Base-by-base conservation (phyloP, 2,888 invertebrate genomes). In the Papilio gigon region DNA sequence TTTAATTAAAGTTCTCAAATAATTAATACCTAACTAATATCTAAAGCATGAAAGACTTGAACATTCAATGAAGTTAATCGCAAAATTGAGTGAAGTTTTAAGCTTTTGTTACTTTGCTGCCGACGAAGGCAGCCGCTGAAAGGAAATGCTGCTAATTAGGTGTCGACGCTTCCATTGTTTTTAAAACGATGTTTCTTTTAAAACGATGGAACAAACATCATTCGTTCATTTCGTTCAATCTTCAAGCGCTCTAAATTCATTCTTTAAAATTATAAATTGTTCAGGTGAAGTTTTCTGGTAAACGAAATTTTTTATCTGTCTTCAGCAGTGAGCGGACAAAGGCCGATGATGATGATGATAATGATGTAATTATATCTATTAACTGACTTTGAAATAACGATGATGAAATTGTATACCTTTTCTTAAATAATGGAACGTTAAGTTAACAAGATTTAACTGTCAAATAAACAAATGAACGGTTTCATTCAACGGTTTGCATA, bases 41-140 rank as follows among this genome's bases (percentile, higher is more conserved):
- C 53, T 53, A 53, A 53, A 30, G 53, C 35, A 20, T 12, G 20
- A 59, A 59, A 59, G 20, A 59, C 35, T 59, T 59, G 35, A 59
- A 37, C 59, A 22, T 59, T 59, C 35, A 53, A 53, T 53, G 53
- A 30, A 53, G 53, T 53, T 53, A 53, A 53, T 27, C 53, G 30
- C 53, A 53, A 53, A 53, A 53, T 53, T 53, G 53, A 53, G 53
- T 53, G 53, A 59, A 59, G 59, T 59, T 33, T 33, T 59, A 59
- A 59, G 59, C 59, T 59, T 35, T 59, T 59, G 59, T 59, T 37
- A 59, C 59, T 37, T 22, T 4, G 35, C 59, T 35, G 59, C 11
- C 56, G n/a, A 33, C 9, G 17, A 17, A 17, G 59, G 59, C 59
- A 37, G 35, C 59, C 33, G 35, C 59, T 59, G 35, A 35, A 59